These are phyloP conservation scores for Protodeltote pygarga DNA, from an alignment of 2,888 invertebrate genomes.

Conservation along the genomic window DNA sequence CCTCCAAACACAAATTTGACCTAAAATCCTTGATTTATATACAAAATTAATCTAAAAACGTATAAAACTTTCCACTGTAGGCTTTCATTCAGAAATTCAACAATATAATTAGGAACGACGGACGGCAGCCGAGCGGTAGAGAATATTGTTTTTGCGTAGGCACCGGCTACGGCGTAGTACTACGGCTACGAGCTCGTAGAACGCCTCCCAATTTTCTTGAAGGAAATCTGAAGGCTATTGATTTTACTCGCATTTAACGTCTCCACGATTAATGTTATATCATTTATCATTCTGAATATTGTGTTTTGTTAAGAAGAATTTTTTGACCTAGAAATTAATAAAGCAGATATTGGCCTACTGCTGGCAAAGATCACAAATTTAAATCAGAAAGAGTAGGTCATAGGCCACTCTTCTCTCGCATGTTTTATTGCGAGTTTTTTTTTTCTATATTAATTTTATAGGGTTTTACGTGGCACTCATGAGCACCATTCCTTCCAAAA, in stretches of 20 bases:
- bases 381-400: too few relatives aligned
- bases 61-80: constrained; percentile 19
- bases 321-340: too few relatives aligned
- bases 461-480: too few relatives aligned
- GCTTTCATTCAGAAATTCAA: constrained; percentile 42
- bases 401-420: too few relatives aligned
- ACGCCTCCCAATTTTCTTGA: constrained; percentile 34
- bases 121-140: constrained; percentile 33
- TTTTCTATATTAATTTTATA: too few relatives aligned
- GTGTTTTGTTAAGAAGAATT: too few relatives aligned
- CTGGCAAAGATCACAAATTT: too few relatives aligned
- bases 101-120: constrained; percentile 44
- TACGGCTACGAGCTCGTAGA: constrained; percentile 51
- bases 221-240: constrained; percentile 36
- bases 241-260: constrained; percentile 16
- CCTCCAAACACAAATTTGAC: constrained; percentile 1
- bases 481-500: too few relatives aligned
- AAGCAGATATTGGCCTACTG: too few relatives aligned
- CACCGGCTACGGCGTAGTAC: constrained; percentile 66
- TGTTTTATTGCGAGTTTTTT: too few relatives aligned
- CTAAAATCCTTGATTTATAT: constrained; percentile 19
- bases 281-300: constrained; percentile 11
- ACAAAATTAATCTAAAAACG: constrained; percentile 27
- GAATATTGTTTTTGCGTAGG: constrained; percentile 60
- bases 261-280: constrained; percentile 22